Evolutionary conservation across 2,888 invertebrate genomes (phyloP).

Genomic region (Pseudeuparius sepicola): DNA sequence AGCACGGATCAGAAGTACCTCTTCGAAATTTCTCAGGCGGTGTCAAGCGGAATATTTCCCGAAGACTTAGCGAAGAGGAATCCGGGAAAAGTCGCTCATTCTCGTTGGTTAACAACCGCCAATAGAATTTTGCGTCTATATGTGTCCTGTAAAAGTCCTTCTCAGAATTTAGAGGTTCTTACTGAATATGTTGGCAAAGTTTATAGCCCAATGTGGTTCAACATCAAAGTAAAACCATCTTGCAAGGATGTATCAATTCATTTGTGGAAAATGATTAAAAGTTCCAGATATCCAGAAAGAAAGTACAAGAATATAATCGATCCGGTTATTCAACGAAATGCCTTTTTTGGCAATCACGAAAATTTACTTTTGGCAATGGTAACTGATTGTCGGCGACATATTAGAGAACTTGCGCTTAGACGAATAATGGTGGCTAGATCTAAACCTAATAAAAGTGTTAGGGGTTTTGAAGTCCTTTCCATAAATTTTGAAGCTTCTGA

Average conservation of each 20-base stretch:
- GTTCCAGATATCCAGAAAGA: constrained; percentile 3
- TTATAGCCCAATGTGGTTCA: constrained; percentile 9
- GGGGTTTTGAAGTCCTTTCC: constrained; percentile 1
- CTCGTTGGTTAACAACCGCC: constrained; percentile 11
- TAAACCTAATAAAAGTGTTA: constrained; percentile 2
- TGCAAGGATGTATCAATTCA: constrained; percentile 10
- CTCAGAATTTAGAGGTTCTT: constrained; percentile 1
- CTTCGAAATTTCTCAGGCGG: constrained; percentile 10
- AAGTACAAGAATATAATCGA: constrained; percentile 6
- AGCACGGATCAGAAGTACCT: constrained; percentile 11
- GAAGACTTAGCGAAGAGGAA: constrained; percentile 12
- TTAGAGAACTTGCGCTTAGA: constrained; percentile 2
- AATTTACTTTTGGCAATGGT: constrained; percentile 5
- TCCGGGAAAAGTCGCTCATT: constrained; percentile 8
- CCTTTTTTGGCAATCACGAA: constrained; percentile 5
- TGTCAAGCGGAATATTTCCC: constrained; percentile 8
- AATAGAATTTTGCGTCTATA: constrained; percentile 9
- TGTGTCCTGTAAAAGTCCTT: constrained; percentile 8
- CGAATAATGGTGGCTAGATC: constrained; percentile 1
- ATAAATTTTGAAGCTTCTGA: constrained; percentile 1
- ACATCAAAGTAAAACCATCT: constrained; percentile 9
- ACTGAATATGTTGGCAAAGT: constrained; percentile 1
- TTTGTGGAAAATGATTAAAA: constrained; percentile 8
- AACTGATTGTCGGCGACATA: constrained; percentile 1
- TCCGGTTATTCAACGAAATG: constrained; percentile 8